A percentile compares a stretch with the other conserved stretches of the same genome.
These are phyloP conservation scores for Sphinx pinastri DNA, from an alignment of 2,888 invertebrate species.

Conservation along the genomic window DNA sequence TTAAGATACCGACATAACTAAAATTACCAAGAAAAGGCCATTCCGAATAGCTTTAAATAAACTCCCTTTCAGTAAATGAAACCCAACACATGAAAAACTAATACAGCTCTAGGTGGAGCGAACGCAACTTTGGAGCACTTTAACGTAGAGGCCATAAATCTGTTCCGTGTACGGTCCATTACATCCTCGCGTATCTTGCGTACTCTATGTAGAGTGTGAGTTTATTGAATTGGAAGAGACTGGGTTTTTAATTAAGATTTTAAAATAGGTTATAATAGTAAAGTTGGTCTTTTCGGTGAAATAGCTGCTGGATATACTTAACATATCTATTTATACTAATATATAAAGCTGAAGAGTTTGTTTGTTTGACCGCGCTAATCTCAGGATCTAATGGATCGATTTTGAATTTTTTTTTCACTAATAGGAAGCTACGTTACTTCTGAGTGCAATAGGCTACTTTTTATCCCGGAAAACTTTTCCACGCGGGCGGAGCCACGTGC, in stretches of 20 bases:
- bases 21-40: background rate
- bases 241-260: conserved; percentile 17
- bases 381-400: too few species aligned
- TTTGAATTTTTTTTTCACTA: too few species aligned
- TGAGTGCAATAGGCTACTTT: too few species aligned
- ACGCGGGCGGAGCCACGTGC: too few species aligned
- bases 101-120: conserved; percentile 29
- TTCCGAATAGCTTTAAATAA: background rate
- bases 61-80: background rate
- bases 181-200: conserved; percentile 42
- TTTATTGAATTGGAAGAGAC: conserved; percentile 18
- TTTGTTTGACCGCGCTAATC: too few species aligned
- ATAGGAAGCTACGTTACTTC: too few species aligned
- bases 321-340: too few species aligned
- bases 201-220: conserved; percentile 16
- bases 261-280: background rate
- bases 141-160: conserved; percentile 38
- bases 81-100: conserved; percentile 21
- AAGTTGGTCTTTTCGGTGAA: background rate
- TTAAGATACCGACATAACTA: too few species aligned
- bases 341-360: too few species aligned
- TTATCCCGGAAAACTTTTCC: too few species aligned
- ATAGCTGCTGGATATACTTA: too few species aligned
- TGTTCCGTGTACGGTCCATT: conserved; percentile 55
- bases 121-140: conserved; percentile 28